Evolutionary conservation across 2,113 vertebrate genomes (phyloP).

Genomic region (Tragelaphus imberbis): DNA sequence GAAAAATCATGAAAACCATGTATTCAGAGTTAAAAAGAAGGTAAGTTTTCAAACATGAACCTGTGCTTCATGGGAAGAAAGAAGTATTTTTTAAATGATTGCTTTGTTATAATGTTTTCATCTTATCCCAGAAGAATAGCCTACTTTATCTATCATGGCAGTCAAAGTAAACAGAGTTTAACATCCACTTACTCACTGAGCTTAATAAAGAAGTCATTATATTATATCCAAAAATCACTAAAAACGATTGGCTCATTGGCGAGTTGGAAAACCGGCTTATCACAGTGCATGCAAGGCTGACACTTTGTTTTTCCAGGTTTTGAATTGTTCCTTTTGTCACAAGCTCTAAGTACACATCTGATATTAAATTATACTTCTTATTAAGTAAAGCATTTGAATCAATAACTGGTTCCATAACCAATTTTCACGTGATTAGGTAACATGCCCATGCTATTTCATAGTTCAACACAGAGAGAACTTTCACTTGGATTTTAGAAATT

Average conservation of each 20-base stretch:
- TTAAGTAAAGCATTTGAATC: neutral
- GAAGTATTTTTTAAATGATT: neutral
- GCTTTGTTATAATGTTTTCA: neutral
- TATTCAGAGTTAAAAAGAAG: neutral
- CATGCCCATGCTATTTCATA: accelerated
- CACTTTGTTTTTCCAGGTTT: neutral
- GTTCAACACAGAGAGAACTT: neutral
- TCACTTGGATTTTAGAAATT: neutral
- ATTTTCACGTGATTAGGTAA: neutral
- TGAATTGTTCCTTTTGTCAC: neutral
- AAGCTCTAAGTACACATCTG: neutral
- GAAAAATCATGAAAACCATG: neutral
- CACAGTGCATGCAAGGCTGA: neutral
- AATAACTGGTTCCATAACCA: neutral
- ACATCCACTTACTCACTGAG: neutral
- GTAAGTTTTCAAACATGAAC: neutral
- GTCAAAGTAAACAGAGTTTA: neutral
- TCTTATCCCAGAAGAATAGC: neutral
- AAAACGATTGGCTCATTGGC: neutral
- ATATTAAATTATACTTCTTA: neutral
- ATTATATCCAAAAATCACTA: neutral
- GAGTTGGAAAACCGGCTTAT: neutral
- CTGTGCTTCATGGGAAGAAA: neutral
- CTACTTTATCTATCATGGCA: neutral
- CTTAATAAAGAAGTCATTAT: neutral